Evolutionary conservation across 1,140 invertebrate genomes (phyloP).

Genomic region (Drosophila lacertosa): DNA sequence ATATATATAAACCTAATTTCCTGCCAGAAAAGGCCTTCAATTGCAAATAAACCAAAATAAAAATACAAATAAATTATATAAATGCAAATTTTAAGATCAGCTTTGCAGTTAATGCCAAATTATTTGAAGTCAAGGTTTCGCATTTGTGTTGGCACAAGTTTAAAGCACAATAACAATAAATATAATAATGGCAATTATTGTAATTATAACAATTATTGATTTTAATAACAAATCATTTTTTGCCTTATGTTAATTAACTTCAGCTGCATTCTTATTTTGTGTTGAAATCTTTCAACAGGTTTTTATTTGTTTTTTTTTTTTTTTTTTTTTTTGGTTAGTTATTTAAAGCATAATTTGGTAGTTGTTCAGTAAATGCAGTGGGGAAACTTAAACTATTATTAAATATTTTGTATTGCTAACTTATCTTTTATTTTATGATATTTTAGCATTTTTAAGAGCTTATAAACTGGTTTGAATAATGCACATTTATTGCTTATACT

Average conservation of each 20-base stretch:
- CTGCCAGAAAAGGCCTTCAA: conserved; percentile 60
- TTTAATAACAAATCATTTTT: conserved; percentile 38
- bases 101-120: conserved; percentile 14
- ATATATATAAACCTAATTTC: conserved; percentile 58
- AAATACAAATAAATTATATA: not conserved
- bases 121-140: conserved; percentile 57
- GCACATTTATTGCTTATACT: too few relatives aligned
- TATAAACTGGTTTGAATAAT: too few relatives aligned
- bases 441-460: too few relatives aligned
- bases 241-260: conserved; percentile 30
- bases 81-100: conserved; percentile 28
- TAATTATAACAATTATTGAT: conserved; percentile 63
- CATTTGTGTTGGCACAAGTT: not conserved
- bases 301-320: too few relatives aligned
- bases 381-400: too few relatives aligned
- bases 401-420: too few relatives aligned
- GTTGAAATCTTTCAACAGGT: conserved; percentile 17
- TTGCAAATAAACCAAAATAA: conserved; percentile 36
- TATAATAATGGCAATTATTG: conserved; percentile 29
- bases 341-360: not conserved
- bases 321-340: not conserved
- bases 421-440: too few relatives aligned
- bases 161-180: conserved; percentile 6
- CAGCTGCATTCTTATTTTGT: conserved; percentile 17
- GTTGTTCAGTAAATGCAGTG: too few relatives aligned